Base-by-base conservation (phyloP, 2,888 invertebrate genomes). In the Campoplex capitator region DNA sequence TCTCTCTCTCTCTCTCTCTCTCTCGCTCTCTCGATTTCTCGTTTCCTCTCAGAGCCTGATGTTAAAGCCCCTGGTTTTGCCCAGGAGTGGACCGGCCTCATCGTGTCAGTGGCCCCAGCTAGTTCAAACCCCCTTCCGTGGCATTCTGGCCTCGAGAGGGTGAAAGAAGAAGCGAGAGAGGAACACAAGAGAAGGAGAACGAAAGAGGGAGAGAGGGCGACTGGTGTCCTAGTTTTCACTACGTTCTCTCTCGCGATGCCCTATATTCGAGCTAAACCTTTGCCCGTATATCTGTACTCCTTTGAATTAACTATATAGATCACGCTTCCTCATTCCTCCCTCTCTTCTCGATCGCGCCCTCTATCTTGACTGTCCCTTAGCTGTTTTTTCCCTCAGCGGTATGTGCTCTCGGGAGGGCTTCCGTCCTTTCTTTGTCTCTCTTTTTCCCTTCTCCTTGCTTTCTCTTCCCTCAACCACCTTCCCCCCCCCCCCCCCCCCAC, bases 71-170 rank as follows among this genome's bases (percentile, higher is more conserved):
- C 87, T 79, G 87, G 82, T 84, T 89, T 84, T 85, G 84, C 90
- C 88, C 89, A 89, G 90, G 88, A 92, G 90, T 91, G 91, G 91
- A 90, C 90, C 89, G 88, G 83, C 83, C 83, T 83, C 88, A 89
- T 89, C 90, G 91, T 91, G 92, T 92, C 92, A 92, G 90, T 92
- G 92, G 90, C 91, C 92, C 91, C 89, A 91, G 91, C 91, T 90
- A 90, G 91, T 88, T 87, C 87, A 84, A 84, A 84, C 88, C 89
- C 89, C 89, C 76, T 89, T 71, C 70, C 58, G 32, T 13, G 38
- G 73, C 90, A 88, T 91, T 89, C 91, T 90, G 91, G 91, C 91
- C 91, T 90, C 89, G 88, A 67, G 73, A 65, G 73, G 16, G 51
- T 71, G 67, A 58, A 62, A 77, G 77, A 48, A 38, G 23, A 45